These are phyloP conservation scores for Oceanodroma tethys DNA, from an alignment of 2,113 vertebrate genomes.

Conservation along the genomic window DNA sequence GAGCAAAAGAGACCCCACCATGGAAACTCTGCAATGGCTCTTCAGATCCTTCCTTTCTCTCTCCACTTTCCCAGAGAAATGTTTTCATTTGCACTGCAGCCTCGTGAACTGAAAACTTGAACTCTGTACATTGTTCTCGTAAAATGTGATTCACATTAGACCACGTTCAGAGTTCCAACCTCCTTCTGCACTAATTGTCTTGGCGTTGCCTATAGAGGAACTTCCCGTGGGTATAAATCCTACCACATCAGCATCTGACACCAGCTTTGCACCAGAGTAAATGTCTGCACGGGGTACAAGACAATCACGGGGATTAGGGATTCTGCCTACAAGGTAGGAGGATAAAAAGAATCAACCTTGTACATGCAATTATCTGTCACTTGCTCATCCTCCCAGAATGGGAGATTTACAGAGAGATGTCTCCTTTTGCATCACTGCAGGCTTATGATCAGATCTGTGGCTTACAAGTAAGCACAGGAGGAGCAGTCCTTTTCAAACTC, in stretches of 20 bases:
- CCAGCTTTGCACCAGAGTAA: not conserved
- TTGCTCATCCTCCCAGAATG: not conserved
- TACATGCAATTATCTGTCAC: not conserved
- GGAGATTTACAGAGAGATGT: not conserved
- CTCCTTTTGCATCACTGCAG: not conserved
- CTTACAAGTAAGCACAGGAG: not conserved
- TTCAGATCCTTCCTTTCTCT: not conserved
- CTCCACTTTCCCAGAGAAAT: not conserved
- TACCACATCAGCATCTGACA: not conserved
- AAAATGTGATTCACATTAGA: not conserved
- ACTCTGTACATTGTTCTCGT: not conserved
- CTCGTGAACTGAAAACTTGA: not conserved
- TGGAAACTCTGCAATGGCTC: not conserved
- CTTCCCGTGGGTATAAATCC: not conserved
- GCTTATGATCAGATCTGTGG: not conserved
- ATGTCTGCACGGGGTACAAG: not conserved
- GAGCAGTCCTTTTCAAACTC: not conserved
- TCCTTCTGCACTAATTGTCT: not conserved
- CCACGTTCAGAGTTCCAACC: not conserved
- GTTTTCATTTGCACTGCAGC: not conserved
- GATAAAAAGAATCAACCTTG: not conserved
- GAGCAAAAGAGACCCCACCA: not conserved
- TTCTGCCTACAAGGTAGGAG: not conserved
- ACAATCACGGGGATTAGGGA: not conserved
- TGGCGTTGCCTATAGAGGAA: not conserved